phyloP scores from a whole-genome alignment of 2,797 vertebrate species.

The Anabacerthia variegaticeps region DNA sequence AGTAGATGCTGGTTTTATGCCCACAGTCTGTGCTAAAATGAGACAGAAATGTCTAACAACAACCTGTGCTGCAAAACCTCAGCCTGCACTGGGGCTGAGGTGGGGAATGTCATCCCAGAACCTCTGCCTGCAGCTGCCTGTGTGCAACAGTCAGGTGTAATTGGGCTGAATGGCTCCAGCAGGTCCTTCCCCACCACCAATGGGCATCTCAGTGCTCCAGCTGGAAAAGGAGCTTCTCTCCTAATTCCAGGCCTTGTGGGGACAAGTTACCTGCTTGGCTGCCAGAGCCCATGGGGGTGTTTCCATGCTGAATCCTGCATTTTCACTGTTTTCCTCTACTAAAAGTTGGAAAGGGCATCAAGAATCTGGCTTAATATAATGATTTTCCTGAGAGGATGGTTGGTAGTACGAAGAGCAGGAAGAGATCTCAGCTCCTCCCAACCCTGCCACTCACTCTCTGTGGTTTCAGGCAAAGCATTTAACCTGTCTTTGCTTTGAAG shows the following conservation, averaged over 20 bases:
- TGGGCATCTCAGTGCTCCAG: not conserved
- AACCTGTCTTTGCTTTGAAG: not conserved
- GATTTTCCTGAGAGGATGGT: not conserved
- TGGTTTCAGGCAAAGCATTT: not conserved
- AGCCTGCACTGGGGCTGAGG: not conserved
- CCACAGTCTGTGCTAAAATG: not conserved
- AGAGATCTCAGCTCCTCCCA: not conserved
- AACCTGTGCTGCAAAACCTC: not conserved
- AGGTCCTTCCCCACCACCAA: not conserved
- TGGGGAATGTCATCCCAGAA: not conserved
- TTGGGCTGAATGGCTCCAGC: not conserved
- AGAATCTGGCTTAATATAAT: not conserved
- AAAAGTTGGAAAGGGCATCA: not conserved
- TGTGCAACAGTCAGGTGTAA: rapidly evolving
- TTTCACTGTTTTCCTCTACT: not conserved
- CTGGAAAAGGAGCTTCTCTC: not conserved
- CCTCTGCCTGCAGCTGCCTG: not conserved
- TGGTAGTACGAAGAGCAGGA: not conserved
- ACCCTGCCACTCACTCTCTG: not conserved
- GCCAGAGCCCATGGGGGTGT: not conserved
- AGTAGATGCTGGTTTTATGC: not conserved
- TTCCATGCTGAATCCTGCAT: not conserved
- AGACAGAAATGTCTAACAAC: not conserved
- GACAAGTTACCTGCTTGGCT: not conserved
- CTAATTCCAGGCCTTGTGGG: not conserved